These are phyloP conservation scores for Chloroclystis v-ata DNA, from an alignment of 2,888 invertebrate genomes.

Conservation along the genomic window DNA sequence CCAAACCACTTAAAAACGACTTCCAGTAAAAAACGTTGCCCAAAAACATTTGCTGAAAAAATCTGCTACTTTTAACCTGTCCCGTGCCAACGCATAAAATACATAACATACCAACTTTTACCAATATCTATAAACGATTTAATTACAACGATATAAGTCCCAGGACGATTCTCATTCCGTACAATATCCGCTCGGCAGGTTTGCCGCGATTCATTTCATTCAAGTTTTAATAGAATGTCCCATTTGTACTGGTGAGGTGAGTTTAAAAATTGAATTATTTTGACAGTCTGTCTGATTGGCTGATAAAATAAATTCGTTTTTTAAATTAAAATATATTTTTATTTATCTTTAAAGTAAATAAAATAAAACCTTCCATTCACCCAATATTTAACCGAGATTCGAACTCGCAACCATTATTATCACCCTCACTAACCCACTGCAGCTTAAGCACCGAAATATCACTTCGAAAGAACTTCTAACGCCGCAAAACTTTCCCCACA, in stretches of 20 bases:
- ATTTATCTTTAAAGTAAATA: too few species aligned
- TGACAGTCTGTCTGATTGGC: background rate
- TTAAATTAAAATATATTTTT: too few species aligned
- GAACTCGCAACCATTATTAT: background rate
- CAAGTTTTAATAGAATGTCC: background rate
- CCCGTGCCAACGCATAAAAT: background rate
- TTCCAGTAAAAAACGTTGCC: too few species aligned
- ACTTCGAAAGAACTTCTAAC: constrained; percentile 16
- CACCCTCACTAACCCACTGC: constrained; percentile 1
- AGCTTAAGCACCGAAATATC: constrained; percentile 7
- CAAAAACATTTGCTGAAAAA: too few species aligned
- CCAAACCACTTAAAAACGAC: too few species aligned
- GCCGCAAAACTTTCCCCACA: constrained; percentile 16
- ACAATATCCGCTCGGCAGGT: constrained; percentile 18
- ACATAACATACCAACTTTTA: background rate
- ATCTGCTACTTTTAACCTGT: background rate
- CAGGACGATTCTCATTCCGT: constrained; percentile 44
- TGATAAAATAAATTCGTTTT: too few species aligned
- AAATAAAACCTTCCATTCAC: too few species aligned
- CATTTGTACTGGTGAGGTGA: background rate
- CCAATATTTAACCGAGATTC: too few species aligned
- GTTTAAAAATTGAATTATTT: background rate
- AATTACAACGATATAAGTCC: constrained; percentile 26
- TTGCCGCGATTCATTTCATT: constrained; percentile 6
- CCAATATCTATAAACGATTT: constrained; percentile 4